Percentiles rank a stretch among this genome's conserved stretches.
Conservation (phyloP, 1,140 invertebrate genomes). For the Solenopsis fugax region DNA sequence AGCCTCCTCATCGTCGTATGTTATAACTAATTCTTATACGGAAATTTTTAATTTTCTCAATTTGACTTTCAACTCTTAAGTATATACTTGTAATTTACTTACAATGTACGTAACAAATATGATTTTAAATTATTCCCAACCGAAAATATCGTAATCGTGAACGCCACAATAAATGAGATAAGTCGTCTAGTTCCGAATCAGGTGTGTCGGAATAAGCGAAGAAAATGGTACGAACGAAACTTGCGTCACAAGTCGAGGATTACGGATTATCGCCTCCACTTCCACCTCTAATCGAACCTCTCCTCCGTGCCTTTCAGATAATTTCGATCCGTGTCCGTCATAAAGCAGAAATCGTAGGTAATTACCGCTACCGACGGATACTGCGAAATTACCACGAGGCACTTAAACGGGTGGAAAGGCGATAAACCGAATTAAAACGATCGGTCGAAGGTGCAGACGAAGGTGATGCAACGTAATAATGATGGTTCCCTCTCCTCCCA, state of each 20-base stretch:
- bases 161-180: not conserved
- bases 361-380: constrained; percentile 18
- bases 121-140: not conserved
- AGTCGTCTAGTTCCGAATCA: constrained; percentile 23
- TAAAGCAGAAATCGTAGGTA: constrained; percentile 16
- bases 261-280: constrained; percentile 10
- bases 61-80: not conserved
- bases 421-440: constrained; percentile 61
- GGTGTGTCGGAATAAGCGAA: constrained; percentile 3
- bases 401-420: constrained; percentile 17
- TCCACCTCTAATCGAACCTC: not conserved
- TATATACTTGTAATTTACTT: too few species aligned
- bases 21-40: not conserved
- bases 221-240: not conserved
- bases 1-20: not conserved
- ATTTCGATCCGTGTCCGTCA: constrained; percentile 19
- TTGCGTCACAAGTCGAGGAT: constrained; percentile 32
- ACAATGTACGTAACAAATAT: not conserved
- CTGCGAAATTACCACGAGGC: constrained; percentile 19
- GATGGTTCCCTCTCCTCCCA: not conserved
- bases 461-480: constrained; percentile 38
- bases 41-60: not conserved
- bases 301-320: constrained; percentile 40
- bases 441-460: constrained; percentile 39
- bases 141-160: not conserved